Evolutionary conservation across 2,113 vertebrate species (phyloP), one percentile per base, ranked within the genome.

Genomic region (Periophthalmodon schlosseri): DNA sequence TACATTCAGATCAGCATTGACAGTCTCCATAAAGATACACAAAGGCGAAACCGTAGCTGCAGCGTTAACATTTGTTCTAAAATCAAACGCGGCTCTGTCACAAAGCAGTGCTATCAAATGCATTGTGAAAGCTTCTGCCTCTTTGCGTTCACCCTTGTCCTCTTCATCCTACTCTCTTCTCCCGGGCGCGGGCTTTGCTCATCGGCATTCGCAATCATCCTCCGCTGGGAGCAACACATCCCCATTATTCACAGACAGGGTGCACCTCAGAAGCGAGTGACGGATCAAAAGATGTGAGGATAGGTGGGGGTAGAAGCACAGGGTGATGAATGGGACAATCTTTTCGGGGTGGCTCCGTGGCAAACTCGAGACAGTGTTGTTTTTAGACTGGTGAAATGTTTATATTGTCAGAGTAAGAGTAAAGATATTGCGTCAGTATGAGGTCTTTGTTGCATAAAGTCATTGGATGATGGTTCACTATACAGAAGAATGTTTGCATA

Each of bases 241-340:
- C 79, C 87, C 88, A 88, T 89, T 88, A 91, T 88, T 91, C 84
- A 90, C 80, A 67, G 73, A 34, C 47, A 75, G 81, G 88, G 76
- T 57, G 70, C 74, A 84, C 80, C 84, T 87, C 76, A 67, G 68
- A 87, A 83, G 70, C 76, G 76, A 85, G 75, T 84, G 87, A 84
- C 88, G 84, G 80, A 90, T 89, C 86, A 90, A 87, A 84, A 90
- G 87, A 84, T 82, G 81, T 73, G 82, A 87, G 86, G 86, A 90
- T 86, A 87, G 81, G 82, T 66, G 72, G 44, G 44, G 66, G 39
- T 12, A 28, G 57, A 13, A 3, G 36, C 46, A 16, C 66, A 47
- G 46, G 44, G 46, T 88, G 87, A 90, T 86, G 68, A 86, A 91
- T 89, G 82, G 73, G 47, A 76, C 49, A 44, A 56, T 84, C 78